phyloP scores from a whole-genome alignment of 2,113 vertebrate species.

The Spermophilus dauricus region DNA sequence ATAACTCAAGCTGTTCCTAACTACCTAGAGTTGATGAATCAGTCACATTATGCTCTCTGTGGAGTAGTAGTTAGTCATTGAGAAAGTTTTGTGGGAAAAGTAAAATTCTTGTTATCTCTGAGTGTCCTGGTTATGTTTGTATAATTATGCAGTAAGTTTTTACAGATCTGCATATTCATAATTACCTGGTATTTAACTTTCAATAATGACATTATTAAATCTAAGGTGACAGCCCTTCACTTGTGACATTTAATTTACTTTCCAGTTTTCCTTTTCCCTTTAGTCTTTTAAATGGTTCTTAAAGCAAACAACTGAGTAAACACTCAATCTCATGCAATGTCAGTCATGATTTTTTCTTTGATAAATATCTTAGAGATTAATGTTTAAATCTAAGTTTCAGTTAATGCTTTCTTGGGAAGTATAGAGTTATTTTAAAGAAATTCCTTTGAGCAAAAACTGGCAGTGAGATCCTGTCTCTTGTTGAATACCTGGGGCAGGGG shows the following conservation, averaged over 20 bases:
- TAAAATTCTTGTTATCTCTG: background rate
- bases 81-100: background rate
- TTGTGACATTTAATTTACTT: conserved; percentile 77
- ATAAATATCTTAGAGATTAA: conserved; percentile 48
- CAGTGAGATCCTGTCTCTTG: background rate
- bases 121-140: conserved; percentile 6
- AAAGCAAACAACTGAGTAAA: conserved; percentile 43
- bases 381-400: background rate
- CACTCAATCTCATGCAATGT: background rate
- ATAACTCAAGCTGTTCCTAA: background rate
- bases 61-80: background rate
- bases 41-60: background rate
- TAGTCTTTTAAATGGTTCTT: conserved; percentile 65
- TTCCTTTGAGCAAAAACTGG: background rate
- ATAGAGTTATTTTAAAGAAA: background rate
- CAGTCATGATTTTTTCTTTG: background rate
- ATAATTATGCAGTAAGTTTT: conserved; percentile 37
- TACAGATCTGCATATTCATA: conserved; percentile 41
- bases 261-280: conserved; percentile 63
- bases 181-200: conserved; percentile 77
- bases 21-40: background rate
- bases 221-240: conserved; percentile 68
- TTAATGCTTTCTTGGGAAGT: background rate
- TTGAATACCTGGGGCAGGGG: background rate
- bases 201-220: conserved; percentile 75